These are phyloP conservation scores for Himalopsyche phryganea DNA, from an alignment of 1,140 invertebrate genomes.

Conservation along the genomic window DNA sequence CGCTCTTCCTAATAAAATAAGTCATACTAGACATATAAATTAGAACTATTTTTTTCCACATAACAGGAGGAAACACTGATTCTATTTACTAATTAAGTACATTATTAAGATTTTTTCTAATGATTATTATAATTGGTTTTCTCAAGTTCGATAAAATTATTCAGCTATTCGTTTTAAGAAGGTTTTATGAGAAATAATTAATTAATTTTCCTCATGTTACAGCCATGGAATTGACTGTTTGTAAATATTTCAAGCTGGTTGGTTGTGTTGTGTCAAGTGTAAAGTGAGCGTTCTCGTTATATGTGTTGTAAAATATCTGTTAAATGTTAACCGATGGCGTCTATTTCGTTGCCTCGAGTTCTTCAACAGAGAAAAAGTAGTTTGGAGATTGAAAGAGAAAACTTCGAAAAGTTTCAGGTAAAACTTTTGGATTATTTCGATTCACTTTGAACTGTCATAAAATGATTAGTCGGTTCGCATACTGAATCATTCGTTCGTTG, in stretches of 20 bases:
- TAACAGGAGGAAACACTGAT: too few relatives aligned
- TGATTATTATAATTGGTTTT: too few relatives aligned
- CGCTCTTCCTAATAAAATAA: too few relatives aligned
- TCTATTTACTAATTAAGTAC: too few relatives aligned
- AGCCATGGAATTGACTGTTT: constrained; percentile 4
- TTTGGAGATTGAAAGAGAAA: constrained; percentile 68
- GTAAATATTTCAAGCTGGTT: constrained; percentile 21
- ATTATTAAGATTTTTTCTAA: too few relatives aligned
- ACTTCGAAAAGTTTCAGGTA: constrained; percentile 76
- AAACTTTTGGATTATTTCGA: constrained; percentile 8
- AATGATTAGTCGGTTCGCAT: too few relatives aligned
- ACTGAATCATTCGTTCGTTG: too few relatives aligned
- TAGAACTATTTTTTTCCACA: too few relatives aligned
- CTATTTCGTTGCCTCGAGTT: constrained; percentile 67
- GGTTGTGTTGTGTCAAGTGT: constrained; percentile 7
- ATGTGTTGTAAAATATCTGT: constrained; percentile 7
- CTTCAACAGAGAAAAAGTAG: constrained; percentile 69
- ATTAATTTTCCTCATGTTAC: background rate
- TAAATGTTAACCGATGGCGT: constrained; percentile 57
- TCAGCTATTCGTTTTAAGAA: too few relatives aligned
- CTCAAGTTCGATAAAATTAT: too few relatives aligned
- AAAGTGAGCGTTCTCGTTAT: constrained; percentile 11
- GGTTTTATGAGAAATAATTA: too few relatives aligned
- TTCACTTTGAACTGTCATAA: constrained; percentile 16
- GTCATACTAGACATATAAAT: too few relatives aligned